phyloP scores from a whole-genome alignment of 1,140 invertebrate genomes.

The Lepidurus arcticus region DNA sequence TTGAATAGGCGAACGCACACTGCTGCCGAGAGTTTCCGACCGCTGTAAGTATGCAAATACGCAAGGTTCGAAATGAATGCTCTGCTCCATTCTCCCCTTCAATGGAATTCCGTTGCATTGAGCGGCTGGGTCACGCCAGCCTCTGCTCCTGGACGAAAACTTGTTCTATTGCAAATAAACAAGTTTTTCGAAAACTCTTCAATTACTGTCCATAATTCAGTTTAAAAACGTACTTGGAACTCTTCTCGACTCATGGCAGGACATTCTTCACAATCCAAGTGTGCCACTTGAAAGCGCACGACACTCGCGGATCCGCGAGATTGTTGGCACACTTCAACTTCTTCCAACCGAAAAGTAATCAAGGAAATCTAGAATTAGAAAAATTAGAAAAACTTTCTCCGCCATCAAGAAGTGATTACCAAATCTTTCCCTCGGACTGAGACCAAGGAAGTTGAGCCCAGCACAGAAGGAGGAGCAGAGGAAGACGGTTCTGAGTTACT shows the following conservation, averaged over 20 bases:
- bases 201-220: not conserved
- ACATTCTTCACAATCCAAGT: constrained; percentile 71
- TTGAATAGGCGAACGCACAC: not conserved
- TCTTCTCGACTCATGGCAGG: constrained; percentile 85
- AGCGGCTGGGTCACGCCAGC: constrained; percentile 36
- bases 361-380: constrained; percentile 62
- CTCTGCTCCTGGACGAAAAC: constrained; percentile 37
- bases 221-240: constrained; percentile 66
- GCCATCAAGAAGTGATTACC: not conserved
- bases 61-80: constrained; percentile 25
- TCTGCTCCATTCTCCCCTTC: constrained; percentile 29
- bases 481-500: constrained; percentile 31
- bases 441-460: constrained; percentile 23
- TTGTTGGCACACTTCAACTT: constrained; percentile 75
- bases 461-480: constrained; percentile 24
- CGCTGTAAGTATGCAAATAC: not conserved
- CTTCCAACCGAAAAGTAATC: constrained; percentile 70
- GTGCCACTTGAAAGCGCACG: constrained; percentile 68
- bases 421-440: not conserved
- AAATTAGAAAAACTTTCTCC: not conserved
- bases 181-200: constrained; percentile 14
- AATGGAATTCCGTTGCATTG: constrained; percentile 17
- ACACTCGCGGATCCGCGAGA: constrained; percentile 64
- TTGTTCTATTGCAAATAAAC: constrained; percentile 34
- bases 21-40: constrained; percentile 33